phyloP scores from a whole-genome alignment of 2,888 invertebrate species.

The Agrenia bidenticulata region DNA sequence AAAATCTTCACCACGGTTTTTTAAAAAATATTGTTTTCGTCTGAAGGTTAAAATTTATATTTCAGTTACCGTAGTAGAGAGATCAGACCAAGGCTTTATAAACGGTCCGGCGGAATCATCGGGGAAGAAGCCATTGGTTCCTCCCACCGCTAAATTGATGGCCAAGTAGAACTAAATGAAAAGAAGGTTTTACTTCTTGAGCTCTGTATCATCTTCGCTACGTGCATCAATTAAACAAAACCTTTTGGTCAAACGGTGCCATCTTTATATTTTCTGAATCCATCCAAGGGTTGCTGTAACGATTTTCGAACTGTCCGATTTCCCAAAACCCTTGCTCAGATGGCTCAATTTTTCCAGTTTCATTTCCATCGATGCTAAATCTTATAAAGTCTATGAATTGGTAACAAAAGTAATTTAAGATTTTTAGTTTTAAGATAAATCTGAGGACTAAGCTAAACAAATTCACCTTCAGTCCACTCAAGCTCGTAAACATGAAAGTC shows the following conservation, averaged over 20 bases:
- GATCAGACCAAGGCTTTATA: slow-evolving; percentile 35
- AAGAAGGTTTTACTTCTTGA: not conserved
- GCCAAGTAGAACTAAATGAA: slow-evolving; percentile 27
- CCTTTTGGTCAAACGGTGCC: slow-evolving; percentile 38
- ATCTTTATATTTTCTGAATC: slow-evolving; percentile 21
- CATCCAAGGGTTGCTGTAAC: slow-evolving; percentile 30
- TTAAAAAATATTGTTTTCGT: no score
- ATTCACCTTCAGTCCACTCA: slow-evolving; percentile 36
- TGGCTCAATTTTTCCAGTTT: slow-evolving; percentile 2
- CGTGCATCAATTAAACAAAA: slow-evolving; percentile 1
- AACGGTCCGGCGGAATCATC: slow-evolving; percentile 28
- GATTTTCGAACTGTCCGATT: not conserved
- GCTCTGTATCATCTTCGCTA: not conserved
- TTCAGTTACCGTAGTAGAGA: not conserved
- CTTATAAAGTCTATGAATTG: slow-evolving; percentile 20
- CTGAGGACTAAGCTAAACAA: not conserved
- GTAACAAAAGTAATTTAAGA: not conserved
- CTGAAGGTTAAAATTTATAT: not conserved
- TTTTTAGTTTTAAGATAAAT: not conserved
- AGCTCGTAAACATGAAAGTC: slow-evolving; percentile 37
- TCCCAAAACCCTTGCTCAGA: not conserved
- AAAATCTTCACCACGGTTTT: no score
- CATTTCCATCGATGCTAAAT: slow-evolving; percentile 30
- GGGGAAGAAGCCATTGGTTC: slow-evolving; percentile 26
- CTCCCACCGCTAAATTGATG: slow-evolving; percentile 33